phyloP scores from a whole-genome alignment of 2,888 invertebrate genomes.

The Drosophila multiciliata region DNA sequence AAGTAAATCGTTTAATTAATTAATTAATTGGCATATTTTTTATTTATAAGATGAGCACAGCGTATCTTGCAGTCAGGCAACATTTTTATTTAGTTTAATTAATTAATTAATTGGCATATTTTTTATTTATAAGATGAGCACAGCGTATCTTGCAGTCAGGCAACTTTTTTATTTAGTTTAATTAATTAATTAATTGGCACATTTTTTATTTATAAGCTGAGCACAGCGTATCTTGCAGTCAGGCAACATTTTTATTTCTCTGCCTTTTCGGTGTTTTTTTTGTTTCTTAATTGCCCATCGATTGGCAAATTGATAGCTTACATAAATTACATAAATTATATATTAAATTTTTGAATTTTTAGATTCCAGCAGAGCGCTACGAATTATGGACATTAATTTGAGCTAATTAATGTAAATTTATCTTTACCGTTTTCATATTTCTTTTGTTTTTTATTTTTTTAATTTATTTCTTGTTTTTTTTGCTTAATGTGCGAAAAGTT shows the following conservation, averaged over 20 bases:
- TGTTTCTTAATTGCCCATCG: slow-evolving; percentile 11
- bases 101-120: too few relatives aligned
- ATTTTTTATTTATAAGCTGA: not conserved
- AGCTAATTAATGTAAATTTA: slow-evolving; percentile 57
- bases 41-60: not conserved
- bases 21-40: too few relatives aligned
- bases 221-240: slow-evolving; percentile 4
- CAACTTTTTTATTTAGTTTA: not conserved
- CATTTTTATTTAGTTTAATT: not conserved
- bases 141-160: not conserved
- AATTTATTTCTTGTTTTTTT: not conserved
- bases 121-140: not conserved
- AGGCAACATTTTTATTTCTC: not conserved
- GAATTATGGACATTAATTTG: slow-evolving; percentile 31
- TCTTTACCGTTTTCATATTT: not conserved
- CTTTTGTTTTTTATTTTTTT: slow-evolving; percentile 10
- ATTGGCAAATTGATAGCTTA: slow-evolving; percentile 37
- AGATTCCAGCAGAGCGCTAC: slow-evolving; percentile 16
- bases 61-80: not conserved
- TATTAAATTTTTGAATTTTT: slow-evolving; percentile 25
- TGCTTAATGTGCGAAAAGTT: slow-evolving; percentile 11
- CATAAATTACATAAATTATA: slow-evolving; percentile 28
- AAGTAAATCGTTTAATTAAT: not conserved
- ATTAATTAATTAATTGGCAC: too few relatives aligned
- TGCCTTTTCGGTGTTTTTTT: slow-evolving; percentile 11